Evolutionary conservation across 1,140 invertebrate species (phyloP), one percentile per base, ranked within the genome.

Genomic region (Sycophaga agraensis): DNA sequence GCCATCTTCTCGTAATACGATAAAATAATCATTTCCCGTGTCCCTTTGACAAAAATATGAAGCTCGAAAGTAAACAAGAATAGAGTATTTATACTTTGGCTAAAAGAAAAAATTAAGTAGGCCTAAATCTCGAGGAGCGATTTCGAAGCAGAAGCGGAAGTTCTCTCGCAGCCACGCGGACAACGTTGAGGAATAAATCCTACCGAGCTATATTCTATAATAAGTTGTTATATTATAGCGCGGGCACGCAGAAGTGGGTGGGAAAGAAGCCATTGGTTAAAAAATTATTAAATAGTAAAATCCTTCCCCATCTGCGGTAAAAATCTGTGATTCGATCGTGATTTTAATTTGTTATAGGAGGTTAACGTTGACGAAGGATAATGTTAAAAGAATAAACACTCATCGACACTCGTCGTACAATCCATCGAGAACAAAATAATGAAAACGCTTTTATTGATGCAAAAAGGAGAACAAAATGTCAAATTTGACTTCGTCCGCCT

Each of bases 321-420:
- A 49, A 62, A 56, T 56, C 59, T 62, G 59, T 62, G 59, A 62
- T 62, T 62, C 26, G 51, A 62, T 42, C 53, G 59, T 62, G 45
- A 62, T 62, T 62, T 62, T 62, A 31, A 40, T 55, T 62, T 56
- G 34, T 49, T 62, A 31, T 56, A 56, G 46, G 28, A 35, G 28
- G 9, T 34, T 40, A 40, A 48, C 26, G 7, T 49, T 24, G 12
- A 48, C 37, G 16, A 8, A 14, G 19, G 26, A 45, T 39, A 21
- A 19, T 16, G 54, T 22, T 54, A 31, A 54, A 42, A 43, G 35
- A 17, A 31, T 42, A 42, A 43, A 43, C n/a, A 11, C 1, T 43
- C 34, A 53, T 39, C 45, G 49, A 51, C 28, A 34, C 26, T 49
- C 56, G 35, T 59, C 46, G 56, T 59, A 42, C 58, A 39, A 59